Evolutionary conservation across 2,797 vertebrate genomes (phyloP).

Genomic region (Knipowitschia caucasica): DNA sequence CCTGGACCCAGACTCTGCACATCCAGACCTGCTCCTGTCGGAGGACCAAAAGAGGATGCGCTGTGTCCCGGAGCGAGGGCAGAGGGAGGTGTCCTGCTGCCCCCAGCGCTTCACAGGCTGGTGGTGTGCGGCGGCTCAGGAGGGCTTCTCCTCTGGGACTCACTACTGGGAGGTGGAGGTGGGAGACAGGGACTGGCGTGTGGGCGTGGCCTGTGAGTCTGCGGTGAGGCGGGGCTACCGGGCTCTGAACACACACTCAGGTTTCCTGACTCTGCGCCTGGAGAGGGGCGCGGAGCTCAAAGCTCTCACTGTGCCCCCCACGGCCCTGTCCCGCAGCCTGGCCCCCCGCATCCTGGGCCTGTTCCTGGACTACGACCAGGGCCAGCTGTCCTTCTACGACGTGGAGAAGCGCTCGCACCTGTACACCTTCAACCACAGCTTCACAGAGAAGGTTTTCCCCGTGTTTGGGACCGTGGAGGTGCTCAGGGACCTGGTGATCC

Average conservation of each 20-base stretch:
- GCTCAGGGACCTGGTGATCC: conserved; percentile 70
- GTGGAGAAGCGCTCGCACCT: conserved; percentile 73
- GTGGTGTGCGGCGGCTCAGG: conserved; percentile 63
- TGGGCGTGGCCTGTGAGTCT: conserved; percentile 71
- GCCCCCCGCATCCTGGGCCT: conserved; percentile 69
- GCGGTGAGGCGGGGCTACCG: conserved; percentile 68
- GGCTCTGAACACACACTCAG: conserved; percentile 68
- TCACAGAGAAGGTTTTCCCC: conserved; percentile 73
- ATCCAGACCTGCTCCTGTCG: conserved; percentile 70
- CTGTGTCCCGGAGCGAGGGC: conserved; percentile 66
- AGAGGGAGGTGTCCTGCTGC: conserved; percentile 33
- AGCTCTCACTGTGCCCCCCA: conserved; percentile 69
- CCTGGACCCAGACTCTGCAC: conserved; percentile 69
- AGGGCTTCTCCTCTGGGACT: conserved; percentile 64
- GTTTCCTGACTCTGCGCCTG: conserved; percentile 76
- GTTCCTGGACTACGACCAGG: conserved; percentile 76
- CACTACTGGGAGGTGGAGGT: conserved; percentile 83
- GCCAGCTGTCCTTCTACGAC: conserved; percentile 80
- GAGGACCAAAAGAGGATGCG: conserved; percentile 65
- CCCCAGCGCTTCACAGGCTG: conserved; percentile 70
- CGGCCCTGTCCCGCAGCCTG: conserved; percentile 41
- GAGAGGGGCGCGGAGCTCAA: conserved; percentile 75
- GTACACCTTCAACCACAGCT: conserved; percentile 75
- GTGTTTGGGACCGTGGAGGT: conserved; percentile 78
- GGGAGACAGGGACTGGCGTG: conserved; percentile 75